These are phyloP conservation scores for Thamnaconus septentrionalis DNA, from an alignment of 2,113 vertebrate genomes.

Conservation along the genomic window DNA sequence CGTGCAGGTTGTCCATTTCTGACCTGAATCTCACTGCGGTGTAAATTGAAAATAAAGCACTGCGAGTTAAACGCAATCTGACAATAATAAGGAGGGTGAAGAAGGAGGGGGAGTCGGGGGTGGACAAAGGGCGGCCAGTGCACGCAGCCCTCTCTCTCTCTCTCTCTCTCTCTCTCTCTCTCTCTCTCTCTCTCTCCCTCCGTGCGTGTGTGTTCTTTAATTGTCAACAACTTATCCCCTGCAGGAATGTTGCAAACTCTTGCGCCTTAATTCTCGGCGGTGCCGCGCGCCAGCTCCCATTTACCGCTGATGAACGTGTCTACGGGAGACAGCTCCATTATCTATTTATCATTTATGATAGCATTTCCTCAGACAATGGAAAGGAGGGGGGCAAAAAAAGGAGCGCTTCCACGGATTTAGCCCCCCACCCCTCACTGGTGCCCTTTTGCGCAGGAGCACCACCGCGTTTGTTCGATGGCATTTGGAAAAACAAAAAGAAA, in stretches of 20 bases:
- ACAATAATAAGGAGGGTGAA: background rate
- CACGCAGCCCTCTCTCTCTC: conserved; percentile 14
- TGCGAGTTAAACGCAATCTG: background rate
- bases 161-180: conserved; percentile 11
- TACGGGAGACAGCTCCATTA: conserved; percentile 72
- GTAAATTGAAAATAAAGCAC: no score
- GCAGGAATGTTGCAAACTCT: conserved; percentile 73
- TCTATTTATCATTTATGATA: conserved; percentile 79
- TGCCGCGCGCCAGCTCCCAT: conserved; percentile 69
- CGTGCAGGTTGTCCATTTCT: no score
- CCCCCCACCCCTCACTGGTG: conserved; percentile 23
- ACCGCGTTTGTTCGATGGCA: conserved; percentile 13
- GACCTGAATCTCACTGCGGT: no score
- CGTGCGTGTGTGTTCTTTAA: conserved; percentile 59
- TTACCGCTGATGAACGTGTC: conserved; percentile 69
- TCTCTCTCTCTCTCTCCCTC: conserved; percentile 10
- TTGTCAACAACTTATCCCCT: conserved; percentile 76
- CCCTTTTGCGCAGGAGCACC: conserved; percentile 19
- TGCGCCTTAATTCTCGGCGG: conserved; percentile 68
- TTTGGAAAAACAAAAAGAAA: conserved; percentile 14
- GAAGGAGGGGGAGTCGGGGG: background rate
- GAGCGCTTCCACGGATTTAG: conserved; percentile 7
- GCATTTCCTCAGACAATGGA: conserved; percentile 62
- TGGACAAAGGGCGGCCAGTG: conserved; percentile 17
- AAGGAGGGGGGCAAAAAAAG: no score